These are phyloP conservation scores for Acutogordius australiensis DNA, from an alignment of 2,888 invertebrate species.

Conservation along the genomic window DNA sequence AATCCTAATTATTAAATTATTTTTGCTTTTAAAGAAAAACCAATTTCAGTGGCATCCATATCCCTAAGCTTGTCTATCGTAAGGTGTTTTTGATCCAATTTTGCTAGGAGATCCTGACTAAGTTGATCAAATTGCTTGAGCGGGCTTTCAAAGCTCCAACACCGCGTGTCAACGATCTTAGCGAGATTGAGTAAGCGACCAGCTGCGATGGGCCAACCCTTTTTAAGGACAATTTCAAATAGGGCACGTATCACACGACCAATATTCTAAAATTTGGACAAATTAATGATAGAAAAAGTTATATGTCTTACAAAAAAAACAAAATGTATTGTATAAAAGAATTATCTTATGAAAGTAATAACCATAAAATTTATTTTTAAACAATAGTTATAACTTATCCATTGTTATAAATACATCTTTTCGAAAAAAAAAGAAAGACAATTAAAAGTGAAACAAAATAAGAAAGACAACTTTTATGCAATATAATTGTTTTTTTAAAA, in stretches of 20 bases:
- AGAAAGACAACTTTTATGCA: too few species aligned
- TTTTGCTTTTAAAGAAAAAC: conserved; percentile 24
- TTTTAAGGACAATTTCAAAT: conserved; percentile 64
- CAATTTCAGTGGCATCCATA: conserved; percentile 57
- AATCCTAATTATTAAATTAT: too few species aligned
- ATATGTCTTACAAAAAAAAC: not conserved
- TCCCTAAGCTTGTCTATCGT: conserved; percentile 48
- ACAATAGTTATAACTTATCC: too few species aligned
- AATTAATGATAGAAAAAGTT: not conserved
- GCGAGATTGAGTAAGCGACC: conserved; percentile 51
- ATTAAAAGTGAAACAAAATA: not conserved
- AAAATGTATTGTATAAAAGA: too few species aligned
- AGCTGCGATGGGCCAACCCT: conserved; percentile 62
- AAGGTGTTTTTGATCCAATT: conserved; percentile 46
- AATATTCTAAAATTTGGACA: conserved; percentile 37
- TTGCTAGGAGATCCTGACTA: conserved; percentile 43
- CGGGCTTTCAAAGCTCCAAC: conserved; percentile 59
- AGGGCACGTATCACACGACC: conserved; percentile 60
- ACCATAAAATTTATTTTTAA: too few species aligned
- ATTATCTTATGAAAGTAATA: too few species aligned
- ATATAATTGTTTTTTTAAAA: too few species aligned
- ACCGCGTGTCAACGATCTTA: conserved; percentile 65
- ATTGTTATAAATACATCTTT: too few species aligned
- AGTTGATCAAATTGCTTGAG: conserved; percentile 45
- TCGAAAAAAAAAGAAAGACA: too few species aligned